Conservation (phyloP, 2,797 vertebrate species). For the Pteronotus mesoamericanus region DNA sequence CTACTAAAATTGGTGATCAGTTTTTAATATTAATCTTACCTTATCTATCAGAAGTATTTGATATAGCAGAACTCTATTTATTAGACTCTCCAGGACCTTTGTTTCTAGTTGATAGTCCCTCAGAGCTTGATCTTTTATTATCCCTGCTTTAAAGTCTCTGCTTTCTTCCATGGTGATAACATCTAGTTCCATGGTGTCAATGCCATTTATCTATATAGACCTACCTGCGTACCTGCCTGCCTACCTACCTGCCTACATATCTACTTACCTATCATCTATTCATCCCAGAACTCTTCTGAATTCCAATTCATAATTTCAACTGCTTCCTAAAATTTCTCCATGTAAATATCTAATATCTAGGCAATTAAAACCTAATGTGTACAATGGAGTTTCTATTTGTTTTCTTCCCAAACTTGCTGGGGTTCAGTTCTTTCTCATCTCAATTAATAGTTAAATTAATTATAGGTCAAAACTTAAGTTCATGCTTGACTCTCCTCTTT, state of each 20-base stretch:
- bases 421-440: background rate
- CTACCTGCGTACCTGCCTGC: background rate
- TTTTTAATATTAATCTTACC: background rate
- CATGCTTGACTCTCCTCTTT: background rate
- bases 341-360: background rate
- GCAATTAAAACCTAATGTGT: background rate
- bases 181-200: background rate
- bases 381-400: background rate
- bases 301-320: background rate
- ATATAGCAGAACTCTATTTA: background rate
- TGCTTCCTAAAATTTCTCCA: background rate
- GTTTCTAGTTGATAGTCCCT: background rate
- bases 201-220: background rate
- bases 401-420: background rate
- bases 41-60: background rate
- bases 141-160: background rate
- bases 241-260: background rate
- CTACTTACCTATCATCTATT: background rate
- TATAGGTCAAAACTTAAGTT: background rate
- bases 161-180: background rate
- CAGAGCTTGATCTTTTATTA: background rate
- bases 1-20: background rate
- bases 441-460: background rate
- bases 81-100: background rate
- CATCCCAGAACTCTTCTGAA: background rate